Percentiles rank a stretch among this genome's conserved stretches.
Conservation (phyloP, 2,113 vertebrate species). For the Corythaixoides concolor region DNA sequence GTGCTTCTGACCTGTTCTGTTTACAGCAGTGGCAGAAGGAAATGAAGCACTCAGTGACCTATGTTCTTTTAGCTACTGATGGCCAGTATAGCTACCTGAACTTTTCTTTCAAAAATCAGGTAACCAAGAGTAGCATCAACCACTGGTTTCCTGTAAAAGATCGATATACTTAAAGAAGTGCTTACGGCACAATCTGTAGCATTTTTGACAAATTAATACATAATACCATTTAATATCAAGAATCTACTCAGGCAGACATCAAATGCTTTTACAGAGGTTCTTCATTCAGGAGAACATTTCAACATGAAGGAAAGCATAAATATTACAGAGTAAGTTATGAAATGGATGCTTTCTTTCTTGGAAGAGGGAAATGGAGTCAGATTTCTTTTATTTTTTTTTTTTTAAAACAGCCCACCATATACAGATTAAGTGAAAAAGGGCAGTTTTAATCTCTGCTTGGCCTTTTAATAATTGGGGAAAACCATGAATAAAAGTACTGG, state of each 20-base stretch:
- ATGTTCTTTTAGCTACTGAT: neutral
- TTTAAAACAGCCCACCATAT: neutral
- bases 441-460: neutral
- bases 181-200: neutral
- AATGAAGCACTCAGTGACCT: neutral
- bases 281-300: neutral
- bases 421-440: neutral
- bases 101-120: neutral
- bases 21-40: neutral
- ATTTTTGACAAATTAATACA: neutral
- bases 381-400: neutral
- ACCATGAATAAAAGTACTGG: neutral
- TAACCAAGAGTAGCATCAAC: neutral
- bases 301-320: neutral
- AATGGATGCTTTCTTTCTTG: neutral
- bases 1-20: neutral
- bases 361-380: neutral
- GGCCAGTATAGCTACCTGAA: neutral
- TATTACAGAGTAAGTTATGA: neutral
- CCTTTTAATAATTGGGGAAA: neutral
- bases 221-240: neutral
- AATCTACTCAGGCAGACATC: neutral
- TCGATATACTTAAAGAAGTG: neutral
- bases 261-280: neutral
- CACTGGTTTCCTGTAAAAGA: neutral